Evolutionary conservation across 2,797 vertebrate genomes (phyloP), one percentile per base, ranked within the genome.

Genomic region (Enteromius fasciolatus): DNA sequence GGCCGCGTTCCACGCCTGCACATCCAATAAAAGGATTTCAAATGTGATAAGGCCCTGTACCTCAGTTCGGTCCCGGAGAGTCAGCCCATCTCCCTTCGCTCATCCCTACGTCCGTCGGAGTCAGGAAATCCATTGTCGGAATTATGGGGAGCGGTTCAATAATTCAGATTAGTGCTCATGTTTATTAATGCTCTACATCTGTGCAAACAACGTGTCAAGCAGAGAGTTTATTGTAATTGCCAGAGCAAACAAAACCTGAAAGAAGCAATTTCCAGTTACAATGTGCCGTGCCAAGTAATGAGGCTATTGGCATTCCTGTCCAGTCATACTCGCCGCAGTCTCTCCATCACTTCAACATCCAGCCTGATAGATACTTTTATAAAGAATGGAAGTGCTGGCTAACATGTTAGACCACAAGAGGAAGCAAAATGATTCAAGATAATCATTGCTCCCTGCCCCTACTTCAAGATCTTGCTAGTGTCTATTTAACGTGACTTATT

Each of bases 231-330:
- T 98, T 98, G 97, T 99, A 99, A 99, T 99, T 98, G 98, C 96
- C 96, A 97, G 97, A 97, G 97, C 97, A 99, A 99, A 99, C 98
- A 99, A 97, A 99, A 99, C 96, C 97, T 97, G 97, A 98, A 99
- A 98, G 97, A 99, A 99, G 97, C 97, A 99, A 99, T 99, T 99
- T 99, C 97, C 97, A 97, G 97, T 97, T 98, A 98, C 98, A 99
- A 97, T 99, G 97, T 96, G 97, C 96, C 91, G 94, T 96, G 97
- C 97, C 97, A 96, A 96, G 96, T 98, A 98, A 99, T 98, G 97
- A 99, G 97, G 96, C 96, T 97, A 96, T 97, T 97, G 97, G 96
- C 96, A 98, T 98, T 98, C 97, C 92, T 90, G 95, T 93, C 95
- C 96, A 94, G 95, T 96, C 96, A 91, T 78, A 73, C 68, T 52